phyloP scores from a whole-genome alignment of 2,888 invertebrate species.

The Ectropis crepuscularia region DNA sequence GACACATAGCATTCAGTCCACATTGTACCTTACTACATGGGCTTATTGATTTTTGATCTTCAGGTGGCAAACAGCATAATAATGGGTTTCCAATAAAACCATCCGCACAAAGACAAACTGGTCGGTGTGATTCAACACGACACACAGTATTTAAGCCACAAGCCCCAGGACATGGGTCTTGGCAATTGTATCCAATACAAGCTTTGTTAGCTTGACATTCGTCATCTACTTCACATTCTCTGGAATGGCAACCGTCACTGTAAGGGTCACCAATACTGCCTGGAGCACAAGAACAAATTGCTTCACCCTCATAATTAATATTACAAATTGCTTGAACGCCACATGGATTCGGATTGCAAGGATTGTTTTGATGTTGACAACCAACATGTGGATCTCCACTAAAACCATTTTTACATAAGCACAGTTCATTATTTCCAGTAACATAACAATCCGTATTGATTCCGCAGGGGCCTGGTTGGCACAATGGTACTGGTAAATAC shows the following conservation, averaged over 20 bases:
- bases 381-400: conserved; percentile 92
- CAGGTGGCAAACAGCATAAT: conserved; percentile 87
- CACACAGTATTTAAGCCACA: conserved; percentile 91
- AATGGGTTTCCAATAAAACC: conserved; percentile 92
- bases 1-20: conserved; percentile 91
- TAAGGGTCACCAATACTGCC: conserved; percentile 92
- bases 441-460: conserved; percentile 93
- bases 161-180: conserved; percentile 92
- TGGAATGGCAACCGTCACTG: conserved; percentile 90
- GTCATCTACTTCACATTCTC: conserved; percentile 91
- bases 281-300: conserved; percentile 89
- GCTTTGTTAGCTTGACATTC: conserved; percentile 90
- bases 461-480: conserved; percentile 93
- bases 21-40: conserved; percentile 91
- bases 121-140: conserved; percentile 91
- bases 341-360: conserved; percentile 92
- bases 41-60: conserved; percentile 82
- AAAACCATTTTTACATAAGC: conserved; percentile 91
- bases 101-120: conserved; percentile 90
- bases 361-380: conserved; percentile 89
- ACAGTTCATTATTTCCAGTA: conserved; percentile 91
- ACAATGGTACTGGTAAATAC: conserved; percentile 85
- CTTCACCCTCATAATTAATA: conserved; percentile 87
- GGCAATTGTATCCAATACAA: conserved; percentile 92
- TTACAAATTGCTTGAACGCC: conserved; percentile 91